phyloP scores from a whole-genome alignment of 2,113 vertebrate species.

The Chloropsis hardwickii region DNA sequence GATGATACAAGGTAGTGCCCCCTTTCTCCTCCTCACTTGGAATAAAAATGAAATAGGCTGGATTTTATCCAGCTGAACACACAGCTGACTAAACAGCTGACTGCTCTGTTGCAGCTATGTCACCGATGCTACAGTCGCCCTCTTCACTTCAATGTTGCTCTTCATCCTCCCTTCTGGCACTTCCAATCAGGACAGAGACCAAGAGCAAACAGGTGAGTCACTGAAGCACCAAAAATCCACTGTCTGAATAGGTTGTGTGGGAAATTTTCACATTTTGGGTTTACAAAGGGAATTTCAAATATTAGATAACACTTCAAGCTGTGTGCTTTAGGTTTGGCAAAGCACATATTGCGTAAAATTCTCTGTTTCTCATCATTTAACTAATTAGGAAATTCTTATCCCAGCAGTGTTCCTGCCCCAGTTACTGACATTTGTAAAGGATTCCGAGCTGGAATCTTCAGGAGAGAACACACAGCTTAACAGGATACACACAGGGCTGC shows the following conservation, averaged over 20 bases:
- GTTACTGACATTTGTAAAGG: background rate
- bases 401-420: background rate
- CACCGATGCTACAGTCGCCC: constrained; percentile 84
- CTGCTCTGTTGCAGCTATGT: constrained; percentile 70
- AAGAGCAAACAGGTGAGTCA: constrained; percentile 30
- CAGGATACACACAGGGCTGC: background rate
- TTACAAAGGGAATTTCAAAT: background rate
- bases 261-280: background rate
- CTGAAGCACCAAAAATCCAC: background rate
- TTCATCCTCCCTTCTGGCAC: constrained; percentile 83
- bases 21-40: background rate
- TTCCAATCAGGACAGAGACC: background rate
- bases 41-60: background rate
- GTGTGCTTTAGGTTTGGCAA: background rate
- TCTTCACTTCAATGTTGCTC: constrained; percentile 80
- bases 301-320: background rate
- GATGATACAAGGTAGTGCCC: constrained; percentile 35
- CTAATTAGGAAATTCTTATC: background rate
- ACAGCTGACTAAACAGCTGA: background rate
- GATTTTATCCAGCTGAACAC: background rate
- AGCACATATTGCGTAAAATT: background rate
- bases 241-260: accelerated
- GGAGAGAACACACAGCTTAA: background rate
- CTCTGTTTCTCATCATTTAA: background rate
- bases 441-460: background rate